Base-by-base conservation (phyloP, 2,888 invertebrate genomes). In the Antheraea assamensis region DNA sequence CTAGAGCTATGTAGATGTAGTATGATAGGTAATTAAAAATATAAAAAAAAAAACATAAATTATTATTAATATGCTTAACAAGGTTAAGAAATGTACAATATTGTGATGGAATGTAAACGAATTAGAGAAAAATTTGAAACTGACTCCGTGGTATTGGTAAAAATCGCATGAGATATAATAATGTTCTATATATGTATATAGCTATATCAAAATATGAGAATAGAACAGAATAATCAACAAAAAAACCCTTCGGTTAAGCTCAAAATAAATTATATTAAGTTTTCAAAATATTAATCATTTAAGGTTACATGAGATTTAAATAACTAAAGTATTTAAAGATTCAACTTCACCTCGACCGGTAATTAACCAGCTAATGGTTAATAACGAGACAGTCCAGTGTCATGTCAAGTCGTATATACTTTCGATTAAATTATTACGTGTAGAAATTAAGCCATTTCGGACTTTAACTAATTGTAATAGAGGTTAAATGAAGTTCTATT, bases 361-460 rank as follows among this genome's bases (percentile, higher is more conserved):
- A 79, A 77, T 81, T 77, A 81, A 76, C 78, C 76, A 71, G 73
- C 74, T 76, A 74, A 68, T 68, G 68, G 76, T 79, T 71, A 74
- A 76, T 77, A 71, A 79, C 74, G 74, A 80, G 76, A 75, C 75
- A 76, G 73, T 73, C 78, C 78, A 71, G 74, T 80, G 81, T 78
- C 79, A 76, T 66, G 66, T 74, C 52, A 70, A 73, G 52, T 73
- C 78, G n/a, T 55, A 71, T 35, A 75, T 75, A 74, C 76, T 76
- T 76, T 68, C 76, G 76, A 76, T n/a, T 35, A n/a, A 30, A 30
- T 30, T 30, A 30, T 35, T n/a, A 35, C 35, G 1, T 35, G 13
- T 68, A 30, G 73, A 74, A 73, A 72, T 72, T 58, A 73, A 76
- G 66, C 75, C 74, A 79, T 73, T 77, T 76, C 76, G 77, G 78